Percentiles rank a stretch among this genome's conserved stretches.
Evolutionary conservation across 2,113 vertebrate species (phyloP).

Genomic region (Penelope pileata): DNA sequence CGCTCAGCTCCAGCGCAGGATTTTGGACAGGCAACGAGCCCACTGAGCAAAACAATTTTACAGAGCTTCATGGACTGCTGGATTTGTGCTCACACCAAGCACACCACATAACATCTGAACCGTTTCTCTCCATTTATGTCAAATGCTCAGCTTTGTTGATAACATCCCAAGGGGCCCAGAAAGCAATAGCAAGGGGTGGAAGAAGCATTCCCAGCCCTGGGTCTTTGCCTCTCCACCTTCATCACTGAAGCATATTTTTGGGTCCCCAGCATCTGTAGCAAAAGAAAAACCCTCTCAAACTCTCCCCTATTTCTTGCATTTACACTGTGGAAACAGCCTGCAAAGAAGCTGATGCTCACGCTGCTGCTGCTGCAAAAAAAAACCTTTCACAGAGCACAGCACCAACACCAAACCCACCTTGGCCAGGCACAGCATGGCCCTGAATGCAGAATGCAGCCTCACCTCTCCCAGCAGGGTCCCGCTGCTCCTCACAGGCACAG

Average conservation of each 20-base stretch:
- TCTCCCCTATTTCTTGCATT: not conserved
- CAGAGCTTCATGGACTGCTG: not conserved
- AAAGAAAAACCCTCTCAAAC: not conserved
- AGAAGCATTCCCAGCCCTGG: not conserved
- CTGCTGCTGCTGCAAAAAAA: not conserved
- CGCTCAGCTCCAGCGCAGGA: not conserved
- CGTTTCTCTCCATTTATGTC: not conserved
- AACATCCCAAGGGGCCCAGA: not conserved
- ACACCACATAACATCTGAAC: not conserved
- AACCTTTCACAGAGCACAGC: not conserved
- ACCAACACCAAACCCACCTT: not conserved
- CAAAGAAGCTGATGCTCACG: not conserved
- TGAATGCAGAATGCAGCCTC: not conserved
- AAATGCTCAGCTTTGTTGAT: not conserved
- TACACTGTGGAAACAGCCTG: not conserved
- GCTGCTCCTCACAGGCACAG: not conserved
- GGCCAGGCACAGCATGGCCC: not conserved
- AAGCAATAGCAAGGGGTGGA: not conserved
- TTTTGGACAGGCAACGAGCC: not conserved
- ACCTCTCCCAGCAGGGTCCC: not conserved
- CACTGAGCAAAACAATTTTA: not conserved
- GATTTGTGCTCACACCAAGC: not conserved
- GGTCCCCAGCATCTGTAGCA: not conserved
- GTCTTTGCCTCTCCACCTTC: not conserved
- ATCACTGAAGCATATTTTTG: not conserved